Evolutionary conservation across 2,888 invertebrate genomes (phyloP).

Genomic region (Ormyrus rosae): DNA sequence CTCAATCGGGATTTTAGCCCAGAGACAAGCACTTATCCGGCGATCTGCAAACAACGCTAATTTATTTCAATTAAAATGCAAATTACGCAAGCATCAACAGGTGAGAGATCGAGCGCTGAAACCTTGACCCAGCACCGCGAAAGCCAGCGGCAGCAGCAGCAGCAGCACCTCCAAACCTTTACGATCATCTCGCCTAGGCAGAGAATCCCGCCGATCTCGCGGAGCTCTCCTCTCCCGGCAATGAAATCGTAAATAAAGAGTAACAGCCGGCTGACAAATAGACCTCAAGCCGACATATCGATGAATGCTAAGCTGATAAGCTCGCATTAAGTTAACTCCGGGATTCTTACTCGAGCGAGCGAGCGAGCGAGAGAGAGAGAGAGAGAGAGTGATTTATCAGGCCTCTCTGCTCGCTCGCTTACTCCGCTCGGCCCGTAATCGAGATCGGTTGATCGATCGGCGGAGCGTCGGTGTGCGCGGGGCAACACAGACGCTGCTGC

Average conservation of each 20-base stretch:
- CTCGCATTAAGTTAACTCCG: slow-evolving; percentile 43
- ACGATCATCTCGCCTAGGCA: too few species aligned
- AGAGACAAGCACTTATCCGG: too few species aligned
- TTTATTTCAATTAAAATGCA: not conserved
- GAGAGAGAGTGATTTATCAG: slow-evolving; percentile 52
- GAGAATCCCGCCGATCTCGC: not conserved
- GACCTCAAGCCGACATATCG: slow-evolving; percentile 30
- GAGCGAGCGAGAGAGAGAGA: slow-evolving; percentile 30
- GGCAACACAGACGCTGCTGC: not conserved
- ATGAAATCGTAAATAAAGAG: slow-evolving; percentile 46
- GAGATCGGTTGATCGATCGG: slow-evolving; percentile 46
- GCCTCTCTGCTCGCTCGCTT: not conserved
- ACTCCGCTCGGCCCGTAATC: slow-evolving; percentile 15
- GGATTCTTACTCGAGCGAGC: slow-evolving; percentile 43
- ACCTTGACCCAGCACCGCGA: not conserved
- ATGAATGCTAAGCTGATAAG: slow-evolving; percentile 49
- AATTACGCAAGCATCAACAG: not conserved
- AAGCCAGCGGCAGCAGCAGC: not conserved
- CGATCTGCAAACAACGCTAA: not conserved
- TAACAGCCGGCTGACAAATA: slow-evolving; percentile 48
- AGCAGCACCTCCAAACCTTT: too few species aligned
- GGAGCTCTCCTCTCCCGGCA: not conserved
- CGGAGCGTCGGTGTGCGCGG: not conserved
- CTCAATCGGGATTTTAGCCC: too few species aligned
- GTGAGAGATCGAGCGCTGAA: not conserved